Base-by-base conservation (phyloP, 2,113 vertebrate genomes). In the Melanerpes aurifrons region DNA sequence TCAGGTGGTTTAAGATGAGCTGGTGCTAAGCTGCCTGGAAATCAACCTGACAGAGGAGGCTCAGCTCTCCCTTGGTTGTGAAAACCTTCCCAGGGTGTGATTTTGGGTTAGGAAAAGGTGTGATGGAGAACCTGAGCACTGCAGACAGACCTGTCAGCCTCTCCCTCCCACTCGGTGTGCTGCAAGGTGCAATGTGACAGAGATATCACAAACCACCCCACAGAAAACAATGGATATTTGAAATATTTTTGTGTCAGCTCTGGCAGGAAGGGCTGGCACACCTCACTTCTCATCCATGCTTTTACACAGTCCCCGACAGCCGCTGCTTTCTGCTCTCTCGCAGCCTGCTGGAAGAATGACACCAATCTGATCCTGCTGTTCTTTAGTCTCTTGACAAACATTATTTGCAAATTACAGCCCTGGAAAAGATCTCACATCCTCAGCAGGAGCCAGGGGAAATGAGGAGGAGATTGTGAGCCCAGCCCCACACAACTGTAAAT, bases 391-490 rank as follows among this genome's bases (percentile, higher is more conserved):
- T 45, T 24, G 54, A 79, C 66, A 4, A 92, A 73, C 28, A 35
- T 86, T 80, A 95, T 69, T 82, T 37, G 54, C 62, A 93, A 95
- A 96, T 94, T 91, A 81, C 10, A 96, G 87, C 75, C 76, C 87
- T 93, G 84, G 91, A 24, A 86, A 83, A 85, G 56, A 82, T 70
- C 82, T 90, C 3, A 3, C 37, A 1, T 21, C 50, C 54, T 47
- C 57, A 86, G 66, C 74, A 69, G 83, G 83, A 95, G 61, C 9
- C 0, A 45, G 12, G 11, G 18, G 47, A 28, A 43, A 79, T 32
- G 72, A 91, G 89, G 88, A 93, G 78, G 90, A 54, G 83, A 45
- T 26, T 62, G 72, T 82, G 58, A 92, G 61, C 56, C 91, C 70
- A 80, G 48, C 32, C 32, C 50, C 87, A 70, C 11, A 20, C 43